Conservation (phyloP, 2,113 vertebrate genomes). For the Cynopterus brachyotis region DNA sequence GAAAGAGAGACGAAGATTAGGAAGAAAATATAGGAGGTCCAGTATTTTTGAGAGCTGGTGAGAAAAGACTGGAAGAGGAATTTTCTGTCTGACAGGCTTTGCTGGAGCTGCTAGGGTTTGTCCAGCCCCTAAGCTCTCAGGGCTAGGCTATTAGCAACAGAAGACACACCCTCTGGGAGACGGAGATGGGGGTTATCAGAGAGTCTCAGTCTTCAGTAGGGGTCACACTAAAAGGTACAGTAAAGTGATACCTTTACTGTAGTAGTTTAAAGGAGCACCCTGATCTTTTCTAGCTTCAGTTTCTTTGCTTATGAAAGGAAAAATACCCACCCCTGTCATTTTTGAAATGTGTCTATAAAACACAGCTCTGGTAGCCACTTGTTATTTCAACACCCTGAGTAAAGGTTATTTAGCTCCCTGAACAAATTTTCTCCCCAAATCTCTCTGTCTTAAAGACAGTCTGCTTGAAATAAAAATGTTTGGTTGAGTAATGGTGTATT, state of each 20-base stretch:
- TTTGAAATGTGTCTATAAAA: background rate
- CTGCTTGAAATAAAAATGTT: background rate
- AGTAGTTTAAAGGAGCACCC: background rate
- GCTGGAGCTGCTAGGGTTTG: fast-evolving
- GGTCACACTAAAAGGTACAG: background rate
- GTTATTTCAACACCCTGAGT: background rate
- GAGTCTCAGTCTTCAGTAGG: background rate
- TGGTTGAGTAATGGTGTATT: background rate
- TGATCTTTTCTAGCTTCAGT: background rate
- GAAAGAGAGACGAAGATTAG: background rate
- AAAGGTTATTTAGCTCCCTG: background rate
- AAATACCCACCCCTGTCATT: background rate
- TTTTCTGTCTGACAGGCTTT: fast-evolving
- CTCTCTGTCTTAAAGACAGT: background rate
- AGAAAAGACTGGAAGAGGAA: background rate
- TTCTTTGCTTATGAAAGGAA: background rate
- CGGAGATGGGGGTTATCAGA: too few species aligned
- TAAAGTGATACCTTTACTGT: background rate
- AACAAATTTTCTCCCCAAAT: background rate
- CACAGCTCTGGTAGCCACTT: background rate
- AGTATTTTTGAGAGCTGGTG: too few species aligned
- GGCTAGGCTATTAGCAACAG: too few species aligned
- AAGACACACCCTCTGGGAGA: background rate
- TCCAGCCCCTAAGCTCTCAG: background rate
- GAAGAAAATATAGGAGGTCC: background rate